Base-by-base conservation (phyloP, 2,113 vertebrate species). In the Tachysurus vachellii region DNA sequence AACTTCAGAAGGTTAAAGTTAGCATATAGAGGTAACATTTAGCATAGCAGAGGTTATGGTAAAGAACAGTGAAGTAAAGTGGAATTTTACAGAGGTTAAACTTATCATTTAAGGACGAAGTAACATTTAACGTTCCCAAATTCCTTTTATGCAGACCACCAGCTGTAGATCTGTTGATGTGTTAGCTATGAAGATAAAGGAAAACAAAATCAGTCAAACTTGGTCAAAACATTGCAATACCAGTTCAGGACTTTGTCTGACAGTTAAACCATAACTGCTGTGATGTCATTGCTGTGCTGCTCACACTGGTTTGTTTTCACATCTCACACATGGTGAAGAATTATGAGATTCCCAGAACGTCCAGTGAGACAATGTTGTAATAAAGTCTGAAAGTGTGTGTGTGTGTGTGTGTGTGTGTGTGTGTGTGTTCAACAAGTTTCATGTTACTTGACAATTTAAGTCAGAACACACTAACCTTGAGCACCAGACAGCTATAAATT, bases 281-380 rank as follows among this genome's bases (percentile, higher is more conserved):
- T 75, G 83, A 85, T 75, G 68, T 75, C 83, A 75, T 84, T 3
- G 11, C 42, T 50, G 64, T 56, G 28, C 47, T 54, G 47, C 21
- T 83, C 62, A 73, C 66, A 71, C 66, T 70, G 50, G 50, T 70
- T 12, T 61, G 8, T 54, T 68, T 66, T 42, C 26, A 76, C 14
- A 7, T 57, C 62, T 64, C 44, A 73, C 57, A 81, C 13, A 87
- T n/a, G 56, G 82, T 87, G 56, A 87, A 84, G 71, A 82, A 56
- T 85, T n/a, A 89, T 44, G 85, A 87, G 75, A 75, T 85, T 87
- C 50, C 50, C 88, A 89, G 88, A 87, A 54, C 13, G 16, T 87
- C 83, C 77, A 85, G 50, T 66, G 85, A 84, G 88, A 87, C 86
- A 85, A 57, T 3, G 7, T 44, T 6, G 50, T 62, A 56, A 5